These are phyloP conservation scores for Pyrrhia umbra DNA, from an alignment of 2,888 invertebrate species.

Conservation along the genomic window DNA sequence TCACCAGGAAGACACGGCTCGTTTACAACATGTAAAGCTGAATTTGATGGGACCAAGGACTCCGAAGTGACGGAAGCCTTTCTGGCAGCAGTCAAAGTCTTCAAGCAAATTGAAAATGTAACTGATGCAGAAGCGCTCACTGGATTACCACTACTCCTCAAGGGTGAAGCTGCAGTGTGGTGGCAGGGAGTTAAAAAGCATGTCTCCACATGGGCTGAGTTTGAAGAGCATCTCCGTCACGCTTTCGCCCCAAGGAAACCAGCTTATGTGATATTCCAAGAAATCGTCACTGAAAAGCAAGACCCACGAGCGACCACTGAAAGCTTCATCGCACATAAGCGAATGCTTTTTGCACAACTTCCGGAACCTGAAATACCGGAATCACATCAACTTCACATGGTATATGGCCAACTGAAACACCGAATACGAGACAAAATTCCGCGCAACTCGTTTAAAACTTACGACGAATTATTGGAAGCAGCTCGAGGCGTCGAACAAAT, in stretches of 20 bases:
- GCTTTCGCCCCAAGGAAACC: constrained; percentile 19
- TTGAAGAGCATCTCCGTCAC: constrained; percentile 7
- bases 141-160: constrained; percentile 14
- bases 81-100: constrained; percentile 6
- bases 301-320: not conserved
- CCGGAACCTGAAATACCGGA: constrained; percentile 13
- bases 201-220: constrained; percentile 1
- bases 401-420: constrained; percentile 7
- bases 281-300: not conserved
- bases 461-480: constrained; percentile 13
- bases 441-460: not conserved
- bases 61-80: constrained; percentile 15
- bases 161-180: constrained; percentile 18
- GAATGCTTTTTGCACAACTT: constrained; percentile 8
- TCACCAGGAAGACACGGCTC: constrained; percentile 16
- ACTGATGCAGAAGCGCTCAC: constrained; percentile 12
- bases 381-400: constrained; percentile 22
- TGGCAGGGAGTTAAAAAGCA: constrained; percentile 10
- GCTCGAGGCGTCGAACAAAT: not conserved
- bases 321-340: constrained; percentile 11
- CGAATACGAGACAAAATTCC: constrained; percentile 6
- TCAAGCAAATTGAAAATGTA: not conserved
- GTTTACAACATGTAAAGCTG: constrained; percentile 6
- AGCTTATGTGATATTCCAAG: not conserved
- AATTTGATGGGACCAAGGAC: constrained; percentile 19